Evolutionary conservation across 37 sponge, comb jelly and placozoan species (phyloP), one percentile per base, ranked within the genome.

Genomic region (Dysidea cf. avara): DNA sequence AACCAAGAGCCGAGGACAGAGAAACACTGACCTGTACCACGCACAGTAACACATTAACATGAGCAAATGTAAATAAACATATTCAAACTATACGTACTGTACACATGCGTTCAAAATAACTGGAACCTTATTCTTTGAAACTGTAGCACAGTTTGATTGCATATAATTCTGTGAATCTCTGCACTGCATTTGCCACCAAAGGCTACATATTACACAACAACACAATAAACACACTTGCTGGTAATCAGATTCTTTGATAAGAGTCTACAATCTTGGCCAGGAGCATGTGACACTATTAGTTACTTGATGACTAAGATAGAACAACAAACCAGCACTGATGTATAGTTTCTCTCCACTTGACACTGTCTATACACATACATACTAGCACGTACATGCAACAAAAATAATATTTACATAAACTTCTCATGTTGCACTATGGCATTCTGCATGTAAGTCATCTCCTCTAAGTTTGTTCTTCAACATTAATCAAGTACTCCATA

Each of bases 231-330:
- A 17, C 6, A 87, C 88, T 72, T 83, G 84, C 1, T 78, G 47
- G 30, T 90, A 80, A 46, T 30, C 53, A 30, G 78, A 43, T 39
- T 90, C 90, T 1, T 48, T 64, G 51, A 60, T 90, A 90, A 3
- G 91, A 58, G 9, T 71, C 32, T 0, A 59, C 36, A 20, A 85
- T 58, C 40, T 30, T 38, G 1, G 72, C 21, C 71, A 81, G 61
- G 39, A 76, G 85, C 91, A 90, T 1, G 66, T 52, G 7, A 40
- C 38, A 3, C 78, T 71, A 48, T 85, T 74, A 39, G 71, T 69
- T 12, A 85, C 77, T 75, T 90, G 90, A 0, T 84, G 90, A 43
- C 90, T 89, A n/a, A 83, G 51, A 29, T 76, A 9, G 16, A 83
- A 84, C 7, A 49, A 18, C 56, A 83, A 22, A 0, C 77, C 77